Evolutionary conservation across 2,113 vertebrate species (phyloP).

Genomic region (Athene noctua): DNA sequence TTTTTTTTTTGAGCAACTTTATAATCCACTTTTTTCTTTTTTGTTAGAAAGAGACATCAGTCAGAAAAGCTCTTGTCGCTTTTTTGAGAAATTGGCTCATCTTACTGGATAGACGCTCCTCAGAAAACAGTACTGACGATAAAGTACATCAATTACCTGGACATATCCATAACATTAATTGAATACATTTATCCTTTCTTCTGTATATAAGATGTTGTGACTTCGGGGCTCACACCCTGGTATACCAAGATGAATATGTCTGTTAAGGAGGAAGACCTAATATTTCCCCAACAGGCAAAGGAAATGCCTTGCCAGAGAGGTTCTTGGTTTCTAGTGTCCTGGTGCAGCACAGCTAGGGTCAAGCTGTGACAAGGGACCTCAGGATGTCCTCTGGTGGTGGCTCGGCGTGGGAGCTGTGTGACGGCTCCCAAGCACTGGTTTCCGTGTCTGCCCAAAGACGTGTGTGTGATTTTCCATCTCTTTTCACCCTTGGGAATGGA

Average conservation of each 20-base stretch:
- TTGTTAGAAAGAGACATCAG: neutral
- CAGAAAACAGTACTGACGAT: neutral
- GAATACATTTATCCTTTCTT: neutral
- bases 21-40: neutral
- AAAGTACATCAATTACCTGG: neutral
- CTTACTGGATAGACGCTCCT: neutral
- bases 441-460: neutral
- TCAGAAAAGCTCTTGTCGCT: fast-evolving
- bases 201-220: neutral
- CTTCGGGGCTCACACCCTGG: neutral
- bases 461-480: conserved; percentile 19
- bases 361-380: neutral
- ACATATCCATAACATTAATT: neutral
- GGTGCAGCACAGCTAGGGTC: neutral
- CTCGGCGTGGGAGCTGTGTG: neutral
- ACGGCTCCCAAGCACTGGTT: neutral
- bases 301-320: neutral
- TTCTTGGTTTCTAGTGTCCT: neutral
- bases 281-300: neutral
- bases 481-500: neutral
- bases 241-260: neutral
- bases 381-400: neutral
- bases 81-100: neutral
- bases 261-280: neutral
- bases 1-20: neutral